Evolutionary conservation across 2,113 vertebrate species (phyloP), one percentile per base, ranked within the genome.

Genomic region (Hemicordylus capensis): DNA sequence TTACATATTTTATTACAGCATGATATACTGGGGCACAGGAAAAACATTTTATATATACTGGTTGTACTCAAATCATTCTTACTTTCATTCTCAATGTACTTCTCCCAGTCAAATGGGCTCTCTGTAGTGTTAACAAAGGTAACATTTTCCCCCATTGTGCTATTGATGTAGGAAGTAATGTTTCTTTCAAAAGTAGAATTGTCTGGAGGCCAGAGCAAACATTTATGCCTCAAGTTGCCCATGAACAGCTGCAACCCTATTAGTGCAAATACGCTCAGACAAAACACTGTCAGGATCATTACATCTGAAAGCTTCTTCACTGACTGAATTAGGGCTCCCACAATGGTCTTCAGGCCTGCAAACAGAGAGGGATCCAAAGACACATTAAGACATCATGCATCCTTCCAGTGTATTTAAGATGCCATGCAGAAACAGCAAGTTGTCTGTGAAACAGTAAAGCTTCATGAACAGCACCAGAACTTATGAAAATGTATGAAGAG

Each of bases 231-330:
- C 93, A 99, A 94, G 96, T 99, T 99, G 56, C 98, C 98, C 98
- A 99, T 99, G 96, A 99, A 99, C 79, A 99, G 97, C 96, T 99
- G 98, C 86, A 99, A 97, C 76, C 98, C 98, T 81, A 99, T 99
- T 67, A 99, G 97, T 10, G 98, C 98, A 93, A 99, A 99, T 84
- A 99, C 98, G 70, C 98, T 99, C 88, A 99, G 97, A 91, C 98
- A 99, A 97, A 99, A 99, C 73, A 99, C 98, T 1, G 98, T 99
- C 92, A 99, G 96, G 94, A 99, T 99, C 98, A 99, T 99, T 28
- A 99, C 98, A 0, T 99, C 98, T 0, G 98, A 98, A 3, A 99
- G 97, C 92, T 99, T 99, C 97, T 98, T 99, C 94, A 99, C 98
- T 0, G 98, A 99, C 94, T 99, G 98, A 94, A 99, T 99, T 86